Evolutionary conservation across 2,888 invertebrate species (phyloP), one percentile per base, ranked within the genome.

Genomic region (Creontiades dilutus): DNA sequence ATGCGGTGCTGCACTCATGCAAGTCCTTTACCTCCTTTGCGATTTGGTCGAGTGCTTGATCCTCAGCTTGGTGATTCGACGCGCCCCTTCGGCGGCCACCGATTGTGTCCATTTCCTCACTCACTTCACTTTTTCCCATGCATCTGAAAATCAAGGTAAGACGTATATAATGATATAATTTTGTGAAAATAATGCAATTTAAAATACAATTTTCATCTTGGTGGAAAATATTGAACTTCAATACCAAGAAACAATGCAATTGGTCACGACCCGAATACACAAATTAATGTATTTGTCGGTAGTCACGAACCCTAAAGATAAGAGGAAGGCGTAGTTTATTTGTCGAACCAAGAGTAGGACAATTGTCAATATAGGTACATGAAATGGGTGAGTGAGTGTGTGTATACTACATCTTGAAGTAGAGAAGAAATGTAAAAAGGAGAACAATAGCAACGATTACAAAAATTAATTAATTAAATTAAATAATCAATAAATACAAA

Each of bases 41-140:
- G 92, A 99, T 99, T 94, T 98, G 97, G 94, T 99, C 98, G 90
- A 99, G 95, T 85, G 99, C 99, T 93, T 98, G 98, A 94, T 99
- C 99, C 94, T 99, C 99, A n/a, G 98, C 98, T 86, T 97, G 96
- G 92, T 98, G 97, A 94, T 98, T 97, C 92, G 96, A 95, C 94
- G 94, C 96, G 89, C 94, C 93, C 90, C 94, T 93, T 96, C 94
- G 96, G 95, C 94, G 97, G 95, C 94, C 97, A 95, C 94, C 97
- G 95, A 93, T 91, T 23, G 89, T 89, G 89, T 91, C 90, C 90
- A 89, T 91, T 55, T 76, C 90, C 87, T 87, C 78, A 75, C 48
- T 55, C 68, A 88, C 78, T 76, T 88, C 52, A 88, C 88, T 78
- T 76, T 55, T 78, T 27, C 48, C 55, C 28, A 78, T 48, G 48